Conservation (phyloP, 92 coral and sea anemone species). For the Actinernus sp. region DNA sequence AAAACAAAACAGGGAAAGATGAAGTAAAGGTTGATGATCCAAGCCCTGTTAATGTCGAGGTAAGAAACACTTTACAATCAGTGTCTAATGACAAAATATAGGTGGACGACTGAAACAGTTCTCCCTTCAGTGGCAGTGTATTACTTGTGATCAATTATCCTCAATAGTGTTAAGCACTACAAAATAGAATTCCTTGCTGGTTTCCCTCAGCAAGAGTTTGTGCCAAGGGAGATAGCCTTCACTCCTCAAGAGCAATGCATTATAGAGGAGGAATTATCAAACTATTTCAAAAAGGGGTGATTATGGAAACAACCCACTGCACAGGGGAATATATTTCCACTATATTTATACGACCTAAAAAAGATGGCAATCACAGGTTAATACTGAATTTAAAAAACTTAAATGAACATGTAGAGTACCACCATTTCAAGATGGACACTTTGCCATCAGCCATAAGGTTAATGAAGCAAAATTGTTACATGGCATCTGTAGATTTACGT, state of each 20-base stretch:
- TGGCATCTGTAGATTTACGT: neutral
- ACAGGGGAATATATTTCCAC: conserved; percentile 24
- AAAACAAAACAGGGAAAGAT: no score
- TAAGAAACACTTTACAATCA: conserved; percentile 7
- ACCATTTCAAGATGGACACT: neutral
- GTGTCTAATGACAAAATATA: conserved; percentile 31
- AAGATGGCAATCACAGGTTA: conserved; percentile 24
- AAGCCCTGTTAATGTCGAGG: conserved; percentile 16
- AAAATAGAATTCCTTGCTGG: conserved; percentile 37
- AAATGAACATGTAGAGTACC: neutral
- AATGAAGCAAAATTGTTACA: neutral
- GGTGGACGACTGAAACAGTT: conserved; percentile 69
- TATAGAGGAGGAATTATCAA: no score
- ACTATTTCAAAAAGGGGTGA: no score
- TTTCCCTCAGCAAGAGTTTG: conserved; percentile 15
- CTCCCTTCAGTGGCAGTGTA: conserved; percentile 26
- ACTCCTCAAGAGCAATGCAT: no score
- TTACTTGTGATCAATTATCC: conserved; percentile 57
- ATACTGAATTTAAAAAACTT: conserved; percentile 29
- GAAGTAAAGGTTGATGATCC: no score
- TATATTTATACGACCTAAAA: conserved; percentile 12
- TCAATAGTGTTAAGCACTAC: conserved; percentile 33
- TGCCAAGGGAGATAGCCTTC: conserved; percentile 46
- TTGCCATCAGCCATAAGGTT: neutral
- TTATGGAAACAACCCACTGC: neutral